Base-by-base conservation (phyloP, 2,888 invertebrate genomes). In the Microchrysa polita region DNA sequence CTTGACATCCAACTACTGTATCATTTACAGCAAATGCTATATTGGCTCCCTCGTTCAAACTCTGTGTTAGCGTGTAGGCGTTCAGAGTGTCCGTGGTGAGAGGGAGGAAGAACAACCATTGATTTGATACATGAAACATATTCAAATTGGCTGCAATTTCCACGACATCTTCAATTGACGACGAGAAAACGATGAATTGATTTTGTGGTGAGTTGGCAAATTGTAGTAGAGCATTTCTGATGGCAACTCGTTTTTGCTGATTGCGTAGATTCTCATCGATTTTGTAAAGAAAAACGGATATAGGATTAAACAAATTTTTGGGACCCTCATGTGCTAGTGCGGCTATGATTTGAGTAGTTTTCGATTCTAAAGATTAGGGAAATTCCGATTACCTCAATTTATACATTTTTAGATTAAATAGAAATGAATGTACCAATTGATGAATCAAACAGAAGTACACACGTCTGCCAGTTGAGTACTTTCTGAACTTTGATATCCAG, bases 61-160 rank as follows among this genome's bases (percentile, higher is more conserved):
- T 87, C 55, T 88, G 85, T 23, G 91, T 86, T 18, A 85, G 84
- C 0, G 88, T 83, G 5, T 90, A 80, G 79, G 91, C 89, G 0
- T 86, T 85, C 2, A 85, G 83, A 2, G 83, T 83, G 0, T 79
- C 80, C 73, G 87, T 83, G 0, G 88, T 89, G 74, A 92, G 91
- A 0, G 91, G 87, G 67, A 94, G 86, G 48, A 94, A 86, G 81
- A 92, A 94, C n/a, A 95, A 82, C 94, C 95, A 95, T 80, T 94
- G 93, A 76, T 90, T 92, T 78, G 86, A 87, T 0, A 92, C 90
- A 79, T 91, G 88, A 0, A 92, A 89, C 87, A 95, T 88, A 48
- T 86, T 85, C 67, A 91, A 82, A 0, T 87, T 85, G 59, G 91
- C 89, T 0, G 92, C 92, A 2, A 89, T 88, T 79, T 92, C 91